These are phyloP conservation scores for Synergus itoensis DNA, from an alignment of 2,888 invertebrate species.

Conservation along the genomic window DNA sequence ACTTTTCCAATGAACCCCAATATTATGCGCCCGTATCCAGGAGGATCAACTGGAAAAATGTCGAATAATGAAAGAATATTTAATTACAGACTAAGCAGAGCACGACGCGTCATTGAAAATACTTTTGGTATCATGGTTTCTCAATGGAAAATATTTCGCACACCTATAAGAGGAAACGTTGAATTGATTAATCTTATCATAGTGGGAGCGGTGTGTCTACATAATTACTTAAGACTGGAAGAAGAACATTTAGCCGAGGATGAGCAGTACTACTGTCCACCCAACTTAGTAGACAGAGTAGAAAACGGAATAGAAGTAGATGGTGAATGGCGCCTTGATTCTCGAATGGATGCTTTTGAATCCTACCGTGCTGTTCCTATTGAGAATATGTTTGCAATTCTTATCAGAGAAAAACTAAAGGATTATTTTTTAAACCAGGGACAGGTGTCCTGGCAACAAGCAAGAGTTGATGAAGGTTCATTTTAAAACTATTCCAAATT, in stretches of 20 bases:
- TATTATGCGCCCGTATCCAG: slow-evolving; percentile 63
- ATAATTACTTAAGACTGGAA: slow-evolving; percentile 47
- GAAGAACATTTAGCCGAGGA: neutral
- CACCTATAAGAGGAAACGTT: slow-evolving; percentile 44
- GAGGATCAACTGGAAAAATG: slow-evolving; percentile 58
- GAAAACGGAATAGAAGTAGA: neutral
- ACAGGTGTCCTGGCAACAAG: neutral
- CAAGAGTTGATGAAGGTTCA: neutral
- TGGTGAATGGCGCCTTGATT: neutral
- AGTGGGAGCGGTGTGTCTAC: slow-evolving; percentile 48
- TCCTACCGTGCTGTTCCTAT: neutral
- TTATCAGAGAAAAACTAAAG: neutral
- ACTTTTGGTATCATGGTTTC: slow-evolving; percentile 35
- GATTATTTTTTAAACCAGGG: neutral
- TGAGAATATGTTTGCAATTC: neutral
- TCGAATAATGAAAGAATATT: slow-evolving; percentile 47
- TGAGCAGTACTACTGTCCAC: neutral
- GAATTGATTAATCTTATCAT: slow-evolving; percentile 42
- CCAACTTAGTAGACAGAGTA: neutral
- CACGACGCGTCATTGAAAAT: slow-evolving; percentile 52
- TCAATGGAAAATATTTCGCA: slow-evolving; percentile 17
- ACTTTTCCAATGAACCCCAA: slow-evolving; percentile 60
- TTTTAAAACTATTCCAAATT: neutral
- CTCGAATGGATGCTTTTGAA: neutral
- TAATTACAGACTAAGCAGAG: slow-evolving; percentile 68